Evolutionary conservation across 2,113 vertebrate genomes (phyloP).

Genomic region (Gambusia affinis): DNA sequence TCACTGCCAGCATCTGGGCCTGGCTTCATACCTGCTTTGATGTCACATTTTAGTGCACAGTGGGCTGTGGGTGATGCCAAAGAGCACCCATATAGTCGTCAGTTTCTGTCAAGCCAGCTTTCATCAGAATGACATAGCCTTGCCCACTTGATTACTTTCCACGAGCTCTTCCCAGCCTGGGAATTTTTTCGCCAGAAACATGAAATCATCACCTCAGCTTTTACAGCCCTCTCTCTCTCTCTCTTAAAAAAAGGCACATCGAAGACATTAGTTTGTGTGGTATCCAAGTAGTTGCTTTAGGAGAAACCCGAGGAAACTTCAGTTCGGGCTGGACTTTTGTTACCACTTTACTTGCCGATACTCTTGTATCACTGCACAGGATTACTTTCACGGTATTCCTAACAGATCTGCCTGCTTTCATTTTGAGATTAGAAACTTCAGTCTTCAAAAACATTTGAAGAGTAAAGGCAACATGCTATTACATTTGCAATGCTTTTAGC

Average conservation of each 20-base stretch:
- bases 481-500: background rate
- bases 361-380: slow-evolving; percentile 24
- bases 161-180: slow-evolving; percentile 69
- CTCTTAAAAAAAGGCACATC: slow-evolving; percentile 44
- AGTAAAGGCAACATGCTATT: background rate
- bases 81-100: slow-evolving; percentile 63
- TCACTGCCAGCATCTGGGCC: slow-evolving; percentile 67
- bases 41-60: slow-evolving; percentile 72
- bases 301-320: slow-evolving; percentile 67
- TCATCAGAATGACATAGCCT: slow-evolving; percentile 78
- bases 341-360: slow-evolving; percentile 23
- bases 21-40: slow-evolving; percentile 73
- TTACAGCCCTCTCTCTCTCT: slow-evolving; percentile 53
- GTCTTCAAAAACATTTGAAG: slow-evolving; percentile 19
- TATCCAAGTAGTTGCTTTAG: slow-evolving; percentile 69
- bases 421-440: slow-evolving; percentile 49
- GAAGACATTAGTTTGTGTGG: slow-evolving; percentile 38
- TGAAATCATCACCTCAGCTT: slow-evolving; percentile 65
- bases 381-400: slow-evolving; percentile 54
- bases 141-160: slow-evolving; percentile 80
- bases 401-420: slow-evolving; percentile 44
- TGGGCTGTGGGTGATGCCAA: slow-evolving; percentile 58
- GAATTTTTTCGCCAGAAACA: slow-evolving; percentile 67
- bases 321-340: slow-evolving; percentile 63
- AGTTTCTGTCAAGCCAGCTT: slow-evolving; percentile 75